Evolutionary conservation across 2,797 vertebrate genomes (phyloP).

Genomic region (Prionace glauca): DNA sequence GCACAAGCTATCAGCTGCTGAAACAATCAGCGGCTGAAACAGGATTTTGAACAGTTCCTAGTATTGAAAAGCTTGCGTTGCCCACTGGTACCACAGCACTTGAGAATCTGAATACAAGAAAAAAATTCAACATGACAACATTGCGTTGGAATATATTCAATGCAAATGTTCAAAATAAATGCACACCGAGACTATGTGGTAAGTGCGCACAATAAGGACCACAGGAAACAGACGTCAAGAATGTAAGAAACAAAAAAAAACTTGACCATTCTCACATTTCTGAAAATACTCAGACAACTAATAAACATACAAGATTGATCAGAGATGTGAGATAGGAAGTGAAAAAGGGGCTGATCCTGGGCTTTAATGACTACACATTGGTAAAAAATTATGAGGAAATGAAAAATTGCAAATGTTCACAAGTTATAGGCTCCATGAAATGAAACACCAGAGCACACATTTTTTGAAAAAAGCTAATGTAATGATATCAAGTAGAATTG

Average conservation of each 20-base stretch:
- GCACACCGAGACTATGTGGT: no score
- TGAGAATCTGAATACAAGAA: not conserved
- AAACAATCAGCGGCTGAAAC: no score
- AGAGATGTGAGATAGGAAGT: not conserved
- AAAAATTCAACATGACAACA: not conserved
- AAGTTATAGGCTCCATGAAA: not conserved
- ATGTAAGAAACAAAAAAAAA: not conserved
- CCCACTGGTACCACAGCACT: not conserved
- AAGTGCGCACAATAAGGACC: not conserved
- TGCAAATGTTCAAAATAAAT: not conserved
- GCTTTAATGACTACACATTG: not conserved
- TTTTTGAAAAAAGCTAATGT: not conserved
- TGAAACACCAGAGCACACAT: not conserved
- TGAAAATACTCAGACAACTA: no score
- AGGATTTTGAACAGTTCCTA: no score
- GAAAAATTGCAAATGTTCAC: not conserved
- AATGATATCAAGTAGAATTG: not conserved
- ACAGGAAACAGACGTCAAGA: not conserved
- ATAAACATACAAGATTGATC: no score
- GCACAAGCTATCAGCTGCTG: no score
- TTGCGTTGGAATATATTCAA: not conserved
- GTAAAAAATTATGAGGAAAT: not conserved
- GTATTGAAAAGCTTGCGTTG: no score
- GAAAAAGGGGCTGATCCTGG: not conserved
- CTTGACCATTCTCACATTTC: not conserved